Base-by-base conservation (phyloP, 2,113 vertebrate species). In the Meriones unguiculatus region DNA sequence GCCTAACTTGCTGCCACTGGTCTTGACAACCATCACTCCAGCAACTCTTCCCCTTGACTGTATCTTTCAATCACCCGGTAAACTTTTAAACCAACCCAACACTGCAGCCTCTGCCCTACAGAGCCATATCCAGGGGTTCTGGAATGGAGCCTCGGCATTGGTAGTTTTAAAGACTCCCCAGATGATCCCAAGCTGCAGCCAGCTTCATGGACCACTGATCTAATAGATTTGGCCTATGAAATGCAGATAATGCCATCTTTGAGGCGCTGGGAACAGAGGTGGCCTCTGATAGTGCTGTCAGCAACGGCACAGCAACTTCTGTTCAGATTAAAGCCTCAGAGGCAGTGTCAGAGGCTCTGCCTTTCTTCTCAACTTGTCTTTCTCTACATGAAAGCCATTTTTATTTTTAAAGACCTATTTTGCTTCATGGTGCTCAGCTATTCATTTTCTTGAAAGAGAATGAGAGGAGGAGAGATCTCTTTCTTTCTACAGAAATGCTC, bases 371-470 rank as follows among this genome's bases (percentile, higher is more conserved):
- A 8, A 46, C 88, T 75, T 64, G 69, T 86, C 90, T 73, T 93
- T 87, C 88, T 94, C 64, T 67, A 73, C 92, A 97, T 91, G 64
- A 97, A 95, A 89, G 73, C 12, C 54, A 52, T 54, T 57, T 67
- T 5, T 64, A 84, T 84, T 54, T 22, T 87, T 50, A 85, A 35
- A 80, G 73, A 69, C 22, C 87, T 54, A 32, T 90, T 73, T 95
- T 91, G 77, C 69, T 87, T 35, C 73, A 59, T 92, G 89, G n/a
- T 81, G 86, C 77, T 95, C 94, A 54, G 91, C 67, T 38, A 84
- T 97, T 97, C 92, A 86, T 95, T 95, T 96, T 78, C 91, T 93
- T 96, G 77, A 97, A 97, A 95, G 94, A 30, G 73, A 95, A 18
- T 82, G 38, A 92, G 38, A 85, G 82, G 35, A 59, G 50, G 32